Percentiles rank a stretch among this genome's conserved stretches.
Evolutionary conservation across 1,140 invertebrate species (phyloP).

Genomic region (Popillia japonica): DNA sequence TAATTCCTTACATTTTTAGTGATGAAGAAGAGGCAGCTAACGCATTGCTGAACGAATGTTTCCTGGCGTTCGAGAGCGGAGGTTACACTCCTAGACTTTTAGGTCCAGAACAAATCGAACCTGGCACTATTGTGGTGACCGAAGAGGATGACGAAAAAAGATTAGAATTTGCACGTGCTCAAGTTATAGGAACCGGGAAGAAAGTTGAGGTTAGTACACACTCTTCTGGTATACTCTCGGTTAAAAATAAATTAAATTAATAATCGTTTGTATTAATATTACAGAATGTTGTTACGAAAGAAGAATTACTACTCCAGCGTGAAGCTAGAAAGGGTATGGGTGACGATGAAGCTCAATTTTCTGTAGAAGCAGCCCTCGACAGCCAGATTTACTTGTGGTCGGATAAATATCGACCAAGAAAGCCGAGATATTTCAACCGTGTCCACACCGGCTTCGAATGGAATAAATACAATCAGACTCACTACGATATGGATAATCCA

Average conservation of each 20-base stretch:
- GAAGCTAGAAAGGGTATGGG: conserved; percentile 91
- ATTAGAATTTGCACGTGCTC: conserved; percentile 75
- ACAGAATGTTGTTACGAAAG: conserved; percentile 65
- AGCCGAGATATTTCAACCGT: conserved; percentile 97
- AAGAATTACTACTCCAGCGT: conserved; percentile 71
- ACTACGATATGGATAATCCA: conserved; percentile 99
- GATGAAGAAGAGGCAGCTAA: conserved; percentile 62
- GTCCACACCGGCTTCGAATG: conserved; percentile 98
- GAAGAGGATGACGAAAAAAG: conserved; percentile 82
- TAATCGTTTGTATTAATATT: conserved; percentile 36
- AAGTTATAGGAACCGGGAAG: conserved; percentile 67
- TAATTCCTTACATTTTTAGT: conserved; percentile 45
- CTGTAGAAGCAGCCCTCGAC: conserved; percentile 87
- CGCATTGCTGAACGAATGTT: conserved; percentile 68
- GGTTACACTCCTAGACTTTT: conserved; percentile 86
- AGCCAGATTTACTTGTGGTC: conserved; percentile 94
- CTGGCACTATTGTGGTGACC: conserved; percentile 81
- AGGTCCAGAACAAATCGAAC: conserved; percentile 74
- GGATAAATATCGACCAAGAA: conserved; percentile 96
- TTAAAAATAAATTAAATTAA: no score
- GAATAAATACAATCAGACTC: conserved; percentile 99
- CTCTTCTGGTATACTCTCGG: no score
- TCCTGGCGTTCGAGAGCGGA: conserved; percentile 79
- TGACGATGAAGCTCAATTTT: conserved; percentile 90
- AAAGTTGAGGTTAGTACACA: conserved; percentile 60